Conservation (phyloP, 2,113 vertebrate genomes). For the zebrafish (Danio rerio) region DNA sequence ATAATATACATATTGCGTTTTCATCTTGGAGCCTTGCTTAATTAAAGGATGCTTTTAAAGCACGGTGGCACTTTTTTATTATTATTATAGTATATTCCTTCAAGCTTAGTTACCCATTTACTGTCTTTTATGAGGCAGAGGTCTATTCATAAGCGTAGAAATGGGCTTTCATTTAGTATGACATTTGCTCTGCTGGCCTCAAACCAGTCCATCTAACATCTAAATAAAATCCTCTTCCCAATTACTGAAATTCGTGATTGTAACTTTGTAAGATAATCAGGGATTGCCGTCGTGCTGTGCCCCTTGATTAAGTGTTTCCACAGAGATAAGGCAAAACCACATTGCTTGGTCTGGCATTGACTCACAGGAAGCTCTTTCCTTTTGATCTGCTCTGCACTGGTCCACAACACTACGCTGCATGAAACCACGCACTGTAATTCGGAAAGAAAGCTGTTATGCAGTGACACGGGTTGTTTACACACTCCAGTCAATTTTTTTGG, state of each 20-base stretch:
- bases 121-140: conserved; percentile 10
- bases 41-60: conserved; percentile 14
- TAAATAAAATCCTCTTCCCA: conserved; percentile 36
- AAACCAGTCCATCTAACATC: conserved; percentile 1
- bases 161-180: conserved; percentile 12
- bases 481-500: not conserved
- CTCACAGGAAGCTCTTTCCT: not conserved
- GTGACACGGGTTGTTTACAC: not conserved
- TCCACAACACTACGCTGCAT: conserved; percentile 9
- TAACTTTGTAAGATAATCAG: conserved; percentile 16
- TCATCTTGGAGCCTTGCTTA: not conserved
- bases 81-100: not conserved
- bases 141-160: not conserved
- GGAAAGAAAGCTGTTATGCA: not conserved
- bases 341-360: conserved; percentile 7
- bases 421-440: conserved; percentile 2
- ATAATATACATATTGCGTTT: not conserved
- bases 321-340: conserved; percentile 25
- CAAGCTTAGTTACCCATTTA: not conserved
- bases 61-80: not conserved
- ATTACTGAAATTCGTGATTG: conserved; percentile 5
- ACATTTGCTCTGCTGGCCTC: not conserved
- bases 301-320: conserved; percentile 34
- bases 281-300: conserved; percentile 32
- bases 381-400: conserved; percentile 22